Conservation (phyloP, 2,797 vertebrate species). For the Heliangelus exortis region DNA sequence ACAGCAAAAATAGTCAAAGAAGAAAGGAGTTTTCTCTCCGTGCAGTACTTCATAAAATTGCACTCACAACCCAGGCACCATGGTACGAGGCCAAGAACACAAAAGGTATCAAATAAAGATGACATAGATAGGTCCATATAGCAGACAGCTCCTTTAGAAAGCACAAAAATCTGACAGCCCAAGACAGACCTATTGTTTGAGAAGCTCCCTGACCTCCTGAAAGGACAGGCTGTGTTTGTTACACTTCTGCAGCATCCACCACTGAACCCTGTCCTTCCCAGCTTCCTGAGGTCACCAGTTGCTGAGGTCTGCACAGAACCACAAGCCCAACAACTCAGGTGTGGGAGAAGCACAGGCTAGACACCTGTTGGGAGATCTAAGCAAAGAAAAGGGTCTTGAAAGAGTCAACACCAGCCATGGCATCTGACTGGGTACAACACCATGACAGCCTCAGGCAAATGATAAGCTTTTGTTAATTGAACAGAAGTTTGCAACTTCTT, state of each 20-base stretch:
- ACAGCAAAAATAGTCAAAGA: neutral
- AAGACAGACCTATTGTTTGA: neutral
- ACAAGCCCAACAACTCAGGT: neutral
- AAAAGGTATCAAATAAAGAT: neutral
- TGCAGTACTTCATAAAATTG: neutral
- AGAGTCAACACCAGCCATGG: neutral
- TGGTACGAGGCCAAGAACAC: accelerated
- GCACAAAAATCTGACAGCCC: neutral
- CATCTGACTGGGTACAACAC: neutral
- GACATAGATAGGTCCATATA: neutral
- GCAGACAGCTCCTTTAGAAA: neutral
- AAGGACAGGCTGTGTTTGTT: neutral
- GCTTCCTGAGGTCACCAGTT: neutral
- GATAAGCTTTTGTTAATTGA: neutral
- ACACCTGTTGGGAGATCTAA: accelerated
- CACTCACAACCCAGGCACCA: neutral
- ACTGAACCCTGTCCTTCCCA: neutral
- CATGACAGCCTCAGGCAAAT: accelerated
- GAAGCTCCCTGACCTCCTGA: neutral
- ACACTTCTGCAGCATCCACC: neutral
- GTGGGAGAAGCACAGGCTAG: accelerated
- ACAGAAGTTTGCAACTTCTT: neutral
- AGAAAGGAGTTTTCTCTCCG: neutral
- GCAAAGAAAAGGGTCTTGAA: neutral
- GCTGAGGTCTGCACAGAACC: neutral